These are phyloP conservation scores for Celastrina argiolus DNA, from an alignment of 2,888 invertebrate genomes.

Conservation along the genomic window DNA sequence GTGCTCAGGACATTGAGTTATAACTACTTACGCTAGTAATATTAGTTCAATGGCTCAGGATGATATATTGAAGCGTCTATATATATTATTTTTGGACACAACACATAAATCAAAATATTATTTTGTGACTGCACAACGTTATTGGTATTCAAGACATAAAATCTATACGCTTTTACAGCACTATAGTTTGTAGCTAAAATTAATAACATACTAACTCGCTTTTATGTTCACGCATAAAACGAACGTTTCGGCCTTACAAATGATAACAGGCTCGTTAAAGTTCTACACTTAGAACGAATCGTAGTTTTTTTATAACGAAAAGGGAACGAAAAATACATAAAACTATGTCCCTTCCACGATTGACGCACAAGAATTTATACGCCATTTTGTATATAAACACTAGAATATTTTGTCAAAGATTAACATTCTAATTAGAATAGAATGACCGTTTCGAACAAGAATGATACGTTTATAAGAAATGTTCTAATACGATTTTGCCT, in stretches of 20 bases:
- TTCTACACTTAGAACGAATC: constrained; percentile 55
- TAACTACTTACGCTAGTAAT: too few species aligned
- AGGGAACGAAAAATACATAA: constrained; percentile 55
- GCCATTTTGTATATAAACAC: constrained; percentile 53
- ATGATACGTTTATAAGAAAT: background rate
- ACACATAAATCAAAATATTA: too few species aligned
- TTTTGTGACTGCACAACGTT: background rate
- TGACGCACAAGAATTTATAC: constrained; percentile 61
- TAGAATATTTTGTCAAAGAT: constrained; percentile 23
- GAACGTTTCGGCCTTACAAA: constrained; percentile 36
- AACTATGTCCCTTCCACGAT: constrained; percentile 57
- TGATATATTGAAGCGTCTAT: too few species aligned
- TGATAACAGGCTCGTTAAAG: constrained; percentile 57
- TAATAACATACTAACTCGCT: constrained; percentile 29
- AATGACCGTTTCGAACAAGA: background rate
- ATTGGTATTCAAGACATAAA: background rate
- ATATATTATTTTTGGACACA: too few species aligned
- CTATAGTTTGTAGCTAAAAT: constrained; percentile 24
- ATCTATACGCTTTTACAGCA: background rate
- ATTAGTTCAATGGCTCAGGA: too few species aligned
- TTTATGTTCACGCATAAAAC: constrained; percentile 34
- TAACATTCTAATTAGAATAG: background rate
- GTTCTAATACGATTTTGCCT: background rate
- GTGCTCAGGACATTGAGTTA: too few species aligned
- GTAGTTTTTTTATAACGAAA: constrained; percentile 49